Conservation (phyloP, 2,888 invertebrate genomes). For the Achlya flavicornis region DNA sequence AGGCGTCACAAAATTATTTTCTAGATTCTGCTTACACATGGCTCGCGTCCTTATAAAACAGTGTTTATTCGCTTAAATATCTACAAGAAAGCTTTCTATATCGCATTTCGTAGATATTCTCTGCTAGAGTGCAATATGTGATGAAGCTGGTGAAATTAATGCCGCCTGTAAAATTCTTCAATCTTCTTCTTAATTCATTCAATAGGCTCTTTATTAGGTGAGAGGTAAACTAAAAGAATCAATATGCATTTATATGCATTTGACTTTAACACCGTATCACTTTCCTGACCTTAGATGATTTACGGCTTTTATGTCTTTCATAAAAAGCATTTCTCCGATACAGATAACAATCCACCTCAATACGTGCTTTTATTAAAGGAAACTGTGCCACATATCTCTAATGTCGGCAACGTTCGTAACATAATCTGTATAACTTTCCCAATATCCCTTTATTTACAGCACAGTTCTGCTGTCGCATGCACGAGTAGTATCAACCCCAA, state of each 20-base stretch:
- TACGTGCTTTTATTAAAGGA: not conserved
- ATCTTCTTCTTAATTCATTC: too few relatives aligned
- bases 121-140: not conserved
- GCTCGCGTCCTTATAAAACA: too few relatives aligned
- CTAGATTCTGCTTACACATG: too few relatives aligned
- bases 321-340: not conserved
- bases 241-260: not conserved
- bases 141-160: not conserved
- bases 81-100: not conserved
- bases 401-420: not conserved
- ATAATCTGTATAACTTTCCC: conserved; percentile 3
- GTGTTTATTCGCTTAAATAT: not conserved
- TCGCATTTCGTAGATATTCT: not conserved
- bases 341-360: not conserved
- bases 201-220: not conserved
- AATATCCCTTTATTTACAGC: conserved; percentile 29
- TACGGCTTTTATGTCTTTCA: not conserved
- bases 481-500: conserved; percentile 24
- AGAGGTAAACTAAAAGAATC: not conserved
- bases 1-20: not conserved
- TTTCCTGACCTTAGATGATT: not conserved
- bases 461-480: conserved; percentile 23
- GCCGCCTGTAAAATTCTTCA: not conserved
- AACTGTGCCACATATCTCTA: not conserved
- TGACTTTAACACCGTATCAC: not conserved